These are phyloP conservation scores for Nymphalis urticae DNA, from an alignment of 2,888 invertebrate species.

Conservation along the genomic window DNA sequence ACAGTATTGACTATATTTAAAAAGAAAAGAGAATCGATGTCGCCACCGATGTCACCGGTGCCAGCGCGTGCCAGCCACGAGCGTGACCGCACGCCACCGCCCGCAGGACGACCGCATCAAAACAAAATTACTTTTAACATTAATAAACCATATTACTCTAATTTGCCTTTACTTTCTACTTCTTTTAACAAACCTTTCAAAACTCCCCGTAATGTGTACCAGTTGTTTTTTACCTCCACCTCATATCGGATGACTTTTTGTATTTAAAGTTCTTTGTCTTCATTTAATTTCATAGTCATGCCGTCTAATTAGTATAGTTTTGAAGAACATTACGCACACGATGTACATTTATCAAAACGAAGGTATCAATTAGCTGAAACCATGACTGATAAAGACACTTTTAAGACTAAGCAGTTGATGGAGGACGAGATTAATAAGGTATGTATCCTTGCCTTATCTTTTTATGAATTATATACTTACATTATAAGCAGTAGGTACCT, in stretches of 20 bases:
- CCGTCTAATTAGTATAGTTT: conserved; percentile 28
- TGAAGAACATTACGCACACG: conserved; percentile 28
- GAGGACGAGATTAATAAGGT: conserved; percentile 76
- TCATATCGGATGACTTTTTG: conserved; percentile 70
- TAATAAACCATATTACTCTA: conserved; percentile 79
- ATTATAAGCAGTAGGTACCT: neutral
- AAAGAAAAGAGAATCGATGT: conserved; percentile 40
- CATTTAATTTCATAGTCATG: conserved; percentile 38
- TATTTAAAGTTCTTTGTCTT: conserved; percentile 45
- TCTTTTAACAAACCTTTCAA: conserved; percentile 78
- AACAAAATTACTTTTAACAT: conserved; percentile 77
- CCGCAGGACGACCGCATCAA: conserved; percentile 55
- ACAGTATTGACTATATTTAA: conserved; percentile 15
- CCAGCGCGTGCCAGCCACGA: conserved; percentile 51
- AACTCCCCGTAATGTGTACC: conserved; percentile 71
- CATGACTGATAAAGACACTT: conserved; percentile 58
- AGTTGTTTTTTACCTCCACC: conserved; percentile 78
- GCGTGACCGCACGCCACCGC: conserved; percentile 67
- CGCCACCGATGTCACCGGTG: conserved; percentile 42
- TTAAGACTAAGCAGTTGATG: conserved; percentile 62
- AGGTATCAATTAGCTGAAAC: conserved; percentile 40
- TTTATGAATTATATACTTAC: neutral
- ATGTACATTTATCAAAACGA: conserved; percentile 12
- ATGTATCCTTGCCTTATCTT: conserved; percentile 42
- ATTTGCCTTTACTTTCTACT: conserved; percentile 76